Percentiles rank a stretch among this genome's conserved stretches.
Conservation (phyloP, 2,113 vertebrate genomes). For the Ciconia stormi region DNA sequence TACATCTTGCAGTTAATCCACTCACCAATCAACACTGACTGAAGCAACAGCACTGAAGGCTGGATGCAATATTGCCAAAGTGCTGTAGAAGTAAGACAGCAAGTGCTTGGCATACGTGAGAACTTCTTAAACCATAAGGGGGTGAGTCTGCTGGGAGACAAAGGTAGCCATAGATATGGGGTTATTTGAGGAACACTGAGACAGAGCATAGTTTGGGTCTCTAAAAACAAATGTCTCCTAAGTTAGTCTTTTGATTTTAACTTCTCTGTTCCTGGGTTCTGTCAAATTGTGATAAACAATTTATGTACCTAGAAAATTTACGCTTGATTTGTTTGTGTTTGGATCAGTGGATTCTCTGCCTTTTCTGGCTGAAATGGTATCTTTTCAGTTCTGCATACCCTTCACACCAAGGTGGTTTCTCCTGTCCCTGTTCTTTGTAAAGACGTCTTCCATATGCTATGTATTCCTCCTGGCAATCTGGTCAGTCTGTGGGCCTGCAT, state of each 20-base stretch:
- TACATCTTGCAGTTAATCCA: not conserved
- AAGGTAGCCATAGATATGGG: not conserved
- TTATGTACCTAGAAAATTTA: not conserved
- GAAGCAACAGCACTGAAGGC: not conserved
- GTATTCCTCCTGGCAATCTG: not conserved
- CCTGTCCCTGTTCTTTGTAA: not conserved
- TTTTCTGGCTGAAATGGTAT: not conserved
- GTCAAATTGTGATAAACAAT: not conserved
- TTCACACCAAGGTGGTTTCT: not conserved
- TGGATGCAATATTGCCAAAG: not conserved
- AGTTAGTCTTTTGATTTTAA: not conserved
- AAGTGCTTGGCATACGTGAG: not conserved
- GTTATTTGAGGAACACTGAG: not conserved
- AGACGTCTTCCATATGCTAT: not conserved
- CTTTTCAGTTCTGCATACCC: not conserved
- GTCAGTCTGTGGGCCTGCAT: not conserved
- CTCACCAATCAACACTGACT: not conserved
- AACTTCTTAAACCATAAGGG: not conserved
- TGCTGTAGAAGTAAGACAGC: not conserved
- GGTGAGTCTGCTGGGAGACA: not conserved
- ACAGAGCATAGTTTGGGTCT: not conserved
- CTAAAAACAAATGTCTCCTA: not conserved
- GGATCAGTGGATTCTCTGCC: not conserved
- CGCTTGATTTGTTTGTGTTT: not conserved
- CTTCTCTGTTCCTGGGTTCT: not conserved